Percentiles rank a stretch among this genome's conserved stretches.
phyloP scores from a whole-genome alignment of 2,797 vertebrate genomes.

The Phrynocephalus vlangalii region DNA sequence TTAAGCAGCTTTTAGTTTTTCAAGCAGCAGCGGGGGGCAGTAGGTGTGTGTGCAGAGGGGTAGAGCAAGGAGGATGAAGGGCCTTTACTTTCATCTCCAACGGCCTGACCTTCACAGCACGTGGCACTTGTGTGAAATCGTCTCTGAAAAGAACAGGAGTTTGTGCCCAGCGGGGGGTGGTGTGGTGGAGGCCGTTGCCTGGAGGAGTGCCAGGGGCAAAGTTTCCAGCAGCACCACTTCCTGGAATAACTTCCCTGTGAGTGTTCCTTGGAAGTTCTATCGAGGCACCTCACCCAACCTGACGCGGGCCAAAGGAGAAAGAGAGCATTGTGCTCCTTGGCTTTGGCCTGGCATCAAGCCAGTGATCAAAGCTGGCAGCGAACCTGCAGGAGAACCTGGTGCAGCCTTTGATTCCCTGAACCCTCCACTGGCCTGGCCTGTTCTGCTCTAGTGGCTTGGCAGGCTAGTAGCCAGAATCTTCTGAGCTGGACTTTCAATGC shows the following conservation, averaged over 20 bases:
- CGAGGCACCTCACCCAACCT: background rate
- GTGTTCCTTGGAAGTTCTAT: background rate
- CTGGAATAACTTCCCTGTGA: background rate
- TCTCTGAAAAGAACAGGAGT: background rate
- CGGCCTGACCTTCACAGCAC: background rate
- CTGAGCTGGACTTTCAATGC: background rate
- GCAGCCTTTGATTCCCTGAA: background rate
- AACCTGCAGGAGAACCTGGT: background rate
- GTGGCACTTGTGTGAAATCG: background rate
- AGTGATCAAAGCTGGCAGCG: background rate
- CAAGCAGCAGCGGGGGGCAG: too few species aligned
- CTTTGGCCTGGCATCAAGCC: background rate
- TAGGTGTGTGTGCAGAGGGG: too few species aligned
- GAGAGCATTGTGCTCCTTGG: background rate
- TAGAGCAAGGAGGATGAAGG: too few species aligned
- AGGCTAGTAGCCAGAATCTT: background rate
- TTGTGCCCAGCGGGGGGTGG: background rate
- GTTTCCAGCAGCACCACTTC: background rate
- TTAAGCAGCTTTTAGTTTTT: background rate
- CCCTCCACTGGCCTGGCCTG: too few species aligned
- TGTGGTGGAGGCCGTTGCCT: background rate
- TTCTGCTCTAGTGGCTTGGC: background rate
- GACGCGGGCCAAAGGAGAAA: slow-evolving; percentile 14
- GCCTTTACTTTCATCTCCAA: background rate
- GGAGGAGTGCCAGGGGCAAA: slow-evolving; percentile 1